Percentiles rank a stretch among this genome's conserved stretches.
These are phyloP conservation scores for Synanthedon myopaeformis DNA, from an alignment of 2,888 invertebrate genomes.

Conservation along the genomic window DNA sequence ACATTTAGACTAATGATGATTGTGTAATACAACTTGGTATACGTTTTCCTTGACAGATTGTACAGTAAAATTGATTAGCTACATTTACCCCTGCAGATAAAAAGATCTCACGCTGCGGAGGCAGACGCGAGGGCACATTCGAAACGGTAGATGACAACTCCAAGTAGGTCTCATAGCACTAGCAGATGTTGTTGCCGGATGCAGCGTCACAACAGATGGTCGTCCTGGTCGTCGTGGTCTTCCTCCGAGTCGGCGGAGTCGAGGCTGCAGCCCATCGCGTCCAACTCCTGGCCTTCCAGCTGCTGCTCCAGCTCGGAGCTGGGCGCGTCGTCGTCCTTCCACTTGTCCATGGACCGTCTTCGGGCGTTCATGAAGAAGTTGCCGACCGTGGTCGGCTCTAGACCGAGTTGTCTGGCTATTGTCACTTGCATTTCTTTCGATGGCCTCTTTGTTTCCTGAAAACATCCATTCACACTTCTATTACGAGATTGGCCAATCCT, in stretches of 20 bases:
- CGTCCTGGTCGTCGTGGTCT: constrained; percentile 55
- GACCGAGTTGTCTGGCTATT: constrained; percentile 95
- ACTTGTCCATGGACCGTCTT: constrained; percentile 96
- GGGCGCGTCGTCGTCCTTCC: constrained; percentile 93
- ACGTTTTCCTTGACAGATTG: too few relatives aligned
- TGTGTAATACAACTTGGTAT: too few relatives aligned
- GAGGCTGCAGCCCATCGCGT: constrained; percentile 43
- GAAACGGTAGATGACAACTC: constrained; percentile 27
- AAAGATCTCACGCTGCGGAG: background rate
- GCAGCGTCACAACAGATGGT: constrained; percentile 69
- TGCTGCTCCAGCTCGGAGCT: constrained; percentile 66
- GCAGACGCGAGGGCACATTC: constrained; percentile 10
- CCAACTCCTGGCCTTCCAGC: constrained; percentile 65
- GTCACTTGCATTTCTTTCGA: constrained; percentile 99
- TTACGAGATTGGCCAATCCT: too few relatives aligned
- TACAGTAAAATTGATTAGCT: background rate
- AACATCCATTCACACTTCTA: constrained; percentile 8
- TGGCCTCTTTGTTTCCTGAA: constrained; percentile 97
- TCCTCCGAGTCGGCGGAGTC: constrained; percentile 61
- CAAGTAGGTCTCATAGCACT: constrained; percentile 53
- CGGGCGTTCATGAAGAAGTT: constrained; percentile 99
- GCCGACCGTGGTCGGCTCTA: constrained; percentile 97
- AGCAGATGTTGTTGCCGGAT: constrained; percentile 51
- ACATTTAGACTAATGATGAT: too few relatives aligned
- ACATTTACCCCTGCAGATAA: background rate